Base-by-base conservation (phyloP, 2,797 vertebrate genomes). In the Synanceia verrucosa region DNA sequence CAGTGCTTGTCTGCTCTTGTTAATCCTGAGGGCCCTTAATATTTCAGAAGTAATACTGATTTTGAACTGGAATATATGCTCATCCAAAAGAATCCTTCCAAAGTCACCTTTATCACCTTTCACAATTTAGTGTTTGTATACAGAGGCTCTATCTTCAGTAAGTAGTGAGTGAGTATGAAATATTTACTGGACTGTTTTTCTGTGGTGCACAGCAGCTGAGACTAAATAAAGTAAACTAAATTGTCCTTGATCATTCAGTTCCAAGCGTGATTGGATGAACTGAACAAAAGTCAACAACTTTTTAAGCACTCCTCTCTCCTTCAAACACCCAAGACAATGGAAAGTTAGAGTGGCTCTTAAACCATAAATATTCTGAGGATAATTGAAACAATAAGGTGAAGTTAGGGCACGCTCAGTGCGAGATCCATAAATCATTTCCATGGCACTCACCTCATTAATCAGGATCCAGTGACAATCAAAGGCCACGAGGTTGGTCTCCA, bases 401-500 rank as follows among this genome's bases (percentile, higher is more conserved):
- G 19, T 58, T 37, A 79, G 80, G 63, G 48, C 43, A 66, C 33
- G 56, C 31, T 52, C 39, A 60, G 10, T 18, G 24, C 11, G 24
- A 18, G 14, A 76, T 65, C 28, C 16, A 73, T 76, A 68, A 73
- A 86, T 86, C 48, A 73, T 78, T 72, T 65, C 39, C 39, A 37
- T 34, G 24, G 67, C 83, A 92, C 93, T 95, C 94, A 99, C 98
- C 97, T 99, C 98, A 87, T 99, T 99, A 92, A 99, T 99, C 93
- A 99, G 96, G 94, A 99, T 98, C 98, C 98, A 99, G 92, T 99
- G 98, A 93, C 98, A 99, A 93, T 99, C 98, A 78, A 98, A 99
- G 83, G 97, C 97, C 89, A 99, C 96, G 90, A 99, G 94, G 95
- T 99, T 99, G 69, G 98, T 98, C 93, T 99, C 98, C 92, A 99